Base-by-base conservation (phyloP, 1,140 invertebrate genomes). In the Antheraea mylitta region DNA sequence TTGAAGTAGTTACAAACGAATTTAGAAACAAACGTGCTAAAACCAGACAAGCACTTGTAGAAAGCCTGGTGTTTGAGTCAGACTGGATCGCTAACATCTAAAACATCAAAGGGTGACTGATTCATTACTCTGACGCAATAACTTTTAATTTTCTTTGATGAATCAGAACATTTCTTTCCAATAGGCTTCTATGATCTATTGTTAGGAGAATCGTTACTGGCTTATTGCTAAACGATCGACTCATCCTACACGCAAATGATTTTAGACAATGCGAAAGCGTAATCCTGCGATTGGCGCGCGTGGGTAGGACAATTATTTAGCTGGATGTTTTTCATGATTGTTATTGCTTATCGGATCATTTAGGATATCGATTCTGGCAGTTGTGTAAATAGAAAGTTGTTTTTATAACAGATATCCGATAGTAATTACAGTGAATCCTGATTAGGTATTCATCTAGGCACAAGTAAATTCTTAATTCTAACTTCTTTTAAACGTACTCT, bases 221-320 rank as follows among this genome's bases (percentile, higher is more conserved):
- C 45, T 53, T 5, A 16, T 63, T 63, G 61, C 61, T 37, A 63
- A 63, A 63, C 10, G 22, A 22, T 30, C 19, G 19, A 22, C 45
- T 18, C 19, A 63, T 63, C 61, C 61, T 63, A 63, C 61, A 63
- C 37, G 61, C 30, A 30, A 63, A 63, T 63, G 13, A 37, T 37
- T 53, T 13, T 37, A 37, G 36, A 63, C 61, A 63, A 63, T 63
- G 61, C 30, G 61, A 63, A 63, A 30, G 30, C 37, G 61, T 53
- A 63, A 13, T 63, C 61, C 61, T 13, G 19, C 7, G 22, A 36
- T 63, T 11, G 19, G 7, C 22, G 7, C 22, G 61, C 64, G 64
- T 65, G 64, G 64, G 64, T 6, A 10, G 64, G 18, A 48, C 45
- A 65, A 65, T 65, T 30, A 30, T 30, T 65, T 65, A 42, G 42